Conservation (phyloP, 2,888 invertebrate genomes). For the Drosophila prostipennis region DNA sequence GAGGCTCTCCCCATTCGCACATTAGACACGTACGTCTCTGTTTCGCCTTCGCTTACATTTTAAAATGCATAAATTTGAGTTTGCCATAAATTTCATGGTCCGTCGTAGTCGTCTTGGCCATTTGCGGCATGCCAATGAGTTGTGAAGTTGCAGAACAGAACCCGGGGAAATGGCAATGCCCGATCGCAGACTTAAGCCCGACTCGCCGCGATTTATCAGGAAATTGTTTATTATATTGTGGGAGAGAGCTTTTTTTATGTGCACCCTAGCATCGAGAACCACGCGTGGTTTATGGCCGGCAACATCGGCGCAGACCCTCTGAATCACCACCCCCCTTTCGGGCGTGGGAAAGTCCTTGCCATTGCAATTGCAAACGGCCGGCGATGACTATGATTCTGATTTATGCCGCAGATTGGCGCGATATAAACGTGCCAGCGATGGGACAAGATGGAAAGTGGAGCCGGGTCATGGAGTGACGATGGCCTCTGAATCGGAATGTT, state of each 20-base stretch:
- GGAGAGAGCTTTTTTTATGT: constrained; percentile 69
- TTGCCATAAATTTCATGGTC: constrained; percentile 60
- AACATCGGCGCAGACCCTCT: constrained; percentile 1
- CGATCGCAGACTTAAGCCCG: constrained; percentile 24
- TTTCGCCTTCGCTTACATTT: constrained; percentile 64
- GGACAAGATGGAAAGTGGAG: constrained; percentile 17
- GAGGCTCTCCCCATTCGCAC: constrained; percentile 62
- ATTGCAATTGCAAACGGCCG: constrained; percentile 34
- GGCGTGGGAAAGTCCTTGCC: constrained; percentile 67
- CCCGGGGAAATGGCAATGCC: constrained; percentile 9
- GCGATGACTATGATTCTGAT: constrained; percentile 60
- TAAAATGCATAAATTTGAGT: constrained; percentile 73
- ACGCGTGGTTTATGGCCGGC: constrained; percentile 62
- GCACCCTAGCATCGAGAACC: constrained; percentile 46
- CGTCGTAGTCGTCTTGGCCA: constrained; percentile 28
- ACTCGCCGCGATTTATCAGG: constrained; percentile 69
- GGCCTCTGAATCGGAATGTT: constrained; percentile 21
- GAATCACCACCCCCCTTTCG: constrained; percentile 37
- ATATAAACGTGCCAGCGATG: constrained; percentile 60
- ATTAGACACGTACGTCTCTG: constrained; percentile 74
- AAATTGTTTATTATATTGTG: constrained; percentile 76
- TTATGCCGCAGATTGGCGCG: constrained; percentile 65
- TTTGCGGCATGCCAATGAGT: constrained; percentile 70
- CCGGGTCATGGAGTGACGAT: constrained; percentile 12
- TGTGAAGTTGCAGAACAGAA: constrained; percentile 1